Conservation (phyloP, 2,888 invertebrate genomes). For the Dasysyrphus tricinctus region DNA sequence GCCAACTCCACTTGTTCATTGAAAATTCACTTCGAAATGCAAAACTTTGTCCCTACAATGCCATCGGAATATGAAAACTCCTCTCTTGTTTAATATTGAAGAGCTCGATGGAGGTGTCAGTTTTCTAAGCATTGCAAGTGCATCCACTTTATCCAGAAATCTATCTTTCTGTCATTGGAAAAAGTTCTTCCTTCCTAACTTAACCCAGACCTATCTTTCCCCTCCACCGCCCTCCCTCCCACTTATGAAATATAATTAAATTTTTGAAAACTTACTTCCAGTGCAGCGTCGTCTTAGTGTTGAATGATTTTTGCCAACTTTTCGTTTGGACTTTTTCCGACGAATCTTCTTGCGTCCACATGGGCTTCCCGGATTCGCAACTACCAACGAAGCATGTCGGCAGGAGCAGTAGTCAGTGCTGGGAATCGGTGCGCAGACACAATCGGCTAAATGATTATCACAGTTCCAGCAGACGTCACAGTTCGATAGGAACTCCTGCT, state of each 20-base stretch:
- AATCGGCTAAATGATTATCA: constrained; percentile 77
- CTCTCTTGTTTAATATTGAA: neutral
- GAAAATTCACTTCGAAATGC: constrained; percentile 22
- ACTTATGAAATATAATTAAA: constrained; percentile 34
- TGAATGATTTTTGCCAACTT: constrained; percentile 77
- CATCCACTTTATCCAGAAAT: constrained; percentile 46
- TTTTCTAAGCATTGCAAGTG: constrained; percentile 41
- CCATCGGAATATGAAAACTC: constrained; percentile 14
- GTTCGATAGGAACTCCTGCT: constrained; percentile 77
- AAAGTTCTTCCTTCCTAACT: constrained; percentile 8
- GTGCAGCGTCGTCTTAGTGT: constrained; percentile 76
- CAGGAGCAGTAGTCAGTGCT: constrained; percentile 59
- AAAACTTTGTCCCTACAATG: constrained; percentile 51
- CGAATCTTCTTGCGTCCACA: constrained; percentile 75
- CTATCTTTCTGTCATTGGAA: neutral
- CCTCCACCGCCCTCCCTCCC: neutral
- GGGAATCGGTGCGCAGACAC: constrained; percentile 69
- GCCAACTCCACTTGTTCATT: constrained; percentile 32
- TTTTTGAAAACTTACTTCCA: constrained; percentile 74
- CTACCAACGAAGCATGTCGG: constrained; percentile 38
- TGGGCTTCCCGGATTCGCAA: constrained; percentile 50
- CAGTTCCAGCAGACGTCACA: constrained; percentile 78
- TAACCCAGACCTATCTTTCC: neutral
- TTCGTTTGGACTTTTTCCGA: constrained; percentile 77
- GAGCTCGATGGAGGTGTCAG: constrained; percentile 40